These are phyloP conservation scores for Leptodactylus fuscus DNA, from an alignment of 2,113 vertebrate species.

Conservation along the genomic window DNA sequence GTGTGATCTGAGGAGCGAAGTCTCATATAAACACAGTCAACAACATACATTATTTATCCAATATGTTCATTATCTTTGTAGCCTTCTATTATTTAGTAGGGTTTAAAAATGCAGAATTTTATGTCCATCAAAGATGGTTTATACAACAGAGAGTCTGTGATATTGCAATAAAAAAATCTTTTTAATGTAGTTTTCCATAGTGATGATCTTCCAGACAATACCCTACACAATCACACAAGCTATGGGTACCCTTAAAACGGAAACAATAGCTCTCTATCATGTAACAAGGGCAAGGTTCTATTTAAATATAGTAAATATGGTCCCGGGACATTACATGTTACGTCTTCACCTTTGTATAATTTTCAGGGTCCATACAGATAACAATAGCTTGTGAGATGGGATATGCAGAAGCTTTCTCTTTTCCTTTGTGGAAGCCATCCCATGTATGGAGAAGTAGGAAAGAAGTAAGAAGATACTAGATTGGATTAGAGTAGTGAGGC, in stretches of 20 bases:
- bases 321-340: no score
- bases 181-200: background rate
- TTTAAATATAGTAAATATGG: no score
- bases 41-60: slow-evolving; percentile 5
- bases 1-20: background rate
- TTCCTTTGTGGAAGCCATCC: no score
- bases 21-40: slow-evolving; percentile 3
- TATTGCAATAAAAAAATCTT: background rate
- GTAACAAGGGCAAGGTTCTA: no score
- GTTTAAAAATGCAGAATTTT: background rate
- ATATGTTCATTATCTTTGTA: background rate
- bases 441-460: no score
- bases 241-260: background rate
- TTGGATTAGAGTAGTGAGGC: no score
- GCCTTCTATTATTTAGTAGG: background rate
- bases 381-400: no score
- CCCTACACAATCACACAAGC: background rate
- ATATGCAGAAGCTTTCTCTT: no score
- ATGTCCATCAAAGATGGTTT: background rate
- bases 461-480: no score
- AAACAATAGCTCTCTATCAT: no score
- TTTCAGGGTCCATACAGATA: no score
- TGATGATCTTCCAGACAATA: background rate
- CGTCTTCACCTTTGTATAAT: no score
- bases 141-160: background rate